These are phyloP conservation scores for Apotomis turbidana DNA, from an alignment of 2,888 invertebrate species.

Conservation along the genomic window DNA sequence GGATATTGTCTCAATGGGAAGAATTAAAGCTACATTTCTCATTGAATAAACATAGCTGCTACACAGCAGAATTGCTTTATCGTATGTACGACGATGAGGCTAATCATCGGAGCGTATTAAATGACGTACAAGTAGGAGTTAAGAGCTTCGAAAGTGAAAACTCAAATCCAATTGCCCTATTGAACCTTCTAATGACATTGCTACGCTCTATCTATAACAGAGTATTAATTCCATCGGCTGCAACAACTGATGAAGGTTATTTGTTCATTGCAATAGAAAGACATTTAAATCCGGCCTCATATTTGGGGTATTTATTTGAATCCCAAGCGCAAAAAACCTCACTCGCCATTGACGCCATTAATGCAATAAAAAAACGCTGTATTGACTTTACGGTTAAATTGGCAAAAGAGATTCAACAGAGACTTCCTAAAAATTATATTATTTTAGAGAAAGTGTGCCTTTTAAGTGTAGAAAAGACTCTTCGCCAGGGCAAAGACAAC, in stretches of 20 bases:
- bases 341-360: not conserved
- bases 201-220: constrained; percentile 46
- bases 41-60: constrained; percentile 26
- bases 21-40: too few species aligned
- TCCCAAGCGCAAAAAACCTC: constrained; percentile 22
- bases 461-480: constrained; percentile 35
- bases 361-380: not conserved
- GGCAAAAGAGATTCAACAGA: constrained; percentile 43
- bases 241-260: constrained; percentile 45
- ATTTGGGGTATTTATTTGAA: constrained; percentile 46
- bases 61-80: constrained; percentile 47
- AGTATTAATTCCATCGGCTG: constrained; percentile 38
- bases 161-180: constrained; percentile 32
- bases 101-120: constrained; percentile 36
- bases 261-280: constrained; percentile 42
- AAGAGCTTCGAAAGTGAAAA: constrained; percentile 44
- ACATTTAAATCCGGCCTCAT: constrained; percentile 42
- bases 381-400: constrained; percentile 43
- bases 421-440: constrained; percentile 42
- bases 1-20: too few species aligned
- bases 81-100: constrained; percentile 46
- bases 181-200: constrained; percentile 33
- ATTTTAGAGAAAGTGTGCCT: constrained; percentile 37
- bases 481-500: constrained; percentile 41
- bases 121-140: constrained; percentile 41